Percentiles rank a stretch among this genome's conserved stretches.
Evolutionary conservation across 2,113 vertebrate species (phyloP).

Genomic region (Aptenodytes patagonicus): DNA sequence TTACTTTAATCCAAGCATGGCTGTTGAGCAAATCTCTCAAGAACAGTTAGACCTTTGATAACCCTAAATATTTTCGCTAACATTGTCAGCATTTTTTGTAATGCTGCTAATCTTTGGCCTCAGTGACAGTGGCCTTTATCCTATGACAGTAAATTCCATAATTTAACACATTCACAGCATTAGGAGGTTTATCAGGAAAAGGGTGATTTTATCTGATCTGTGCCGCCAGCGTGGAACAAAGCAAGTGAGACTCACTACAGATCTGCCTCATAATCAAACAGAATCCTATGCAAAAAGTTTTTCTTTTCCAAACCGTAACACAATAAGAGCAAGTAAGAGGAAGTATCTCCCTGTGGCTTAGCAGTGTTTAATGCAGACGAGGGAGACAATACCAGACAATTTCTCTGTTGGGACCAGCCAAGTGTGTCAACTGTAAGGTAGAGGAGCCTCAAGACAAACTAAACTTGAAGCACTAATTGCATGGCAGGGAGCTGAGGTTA

Average conservation of each 20-base stretch:
- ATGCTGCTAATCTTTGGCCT: not conserved
- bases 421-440: not conserved
- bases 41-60: not conserved
- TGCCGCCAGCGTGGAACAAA: not conserved
- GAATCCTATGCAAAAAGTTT: not conserved
- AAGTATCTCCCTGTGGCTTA: not conserved
- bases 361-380: not conserved
- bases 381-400: not conserved
- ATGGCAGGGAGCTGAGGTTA: not conserved
- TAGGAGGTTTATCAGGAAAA: not conserved
- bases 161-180: not conserved
- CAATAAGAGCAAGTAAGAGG: not conserved
- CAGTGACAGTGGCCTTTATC: not conserved
- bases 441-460: not conserved
- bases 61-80: not conserved
- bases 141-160: not conserved
- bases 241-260: not conserved
- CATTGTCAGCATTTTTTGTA: not conserved
- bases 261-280: not conserved
- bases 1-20: not conserved
- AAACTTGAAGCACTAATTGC: not conserved
- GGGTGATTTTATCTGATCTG: not conserved
- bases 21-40: not conserved
- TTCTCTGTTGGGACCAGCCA: not conserved
- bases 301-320: not conserved